Evolutionary conservation across 2,888 invertebrate genomes (phyloP).

Genomic region (Xestia rhomboidea): DNA sequence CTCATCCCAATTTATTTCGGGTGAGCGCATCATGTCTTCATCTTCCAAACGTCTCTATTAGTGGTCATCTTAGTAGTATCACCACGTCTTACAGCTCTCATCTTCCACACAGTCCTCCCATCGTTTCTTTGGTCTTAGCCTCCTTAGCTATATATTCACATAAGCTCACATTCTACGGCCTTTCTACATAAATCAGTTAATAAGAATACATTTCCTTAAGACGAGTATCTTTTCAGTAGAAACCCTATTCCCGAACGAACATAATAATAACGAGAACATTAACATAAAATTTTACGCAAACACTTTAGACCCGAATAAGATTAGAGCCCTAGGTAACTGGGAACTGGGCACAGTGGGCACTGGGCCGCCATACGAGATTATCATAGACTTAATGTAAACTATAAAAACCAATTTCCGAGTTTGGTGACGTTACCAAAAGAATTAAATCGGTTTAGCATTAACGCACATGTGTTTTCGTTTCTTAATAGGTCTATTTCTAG

Average conservation of each 20-base stretch:
- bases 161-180: not conserved
- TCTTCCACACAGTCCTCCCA: not conserved
- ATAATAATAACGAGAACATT: slow-evolving; percentile 61
- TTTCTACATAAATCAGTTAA: slow-evolving; percentile 24
- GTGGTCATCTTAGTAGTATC: not conserved
- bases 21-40: not conserved
- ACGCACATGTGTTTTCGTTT: not conserved
- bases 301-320: slow-evolving; percentile 65
- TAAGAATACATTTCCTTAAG: not conserved
- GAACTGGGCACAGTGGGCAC: slow-evolving; percentile 19
- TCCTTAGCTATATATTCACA: not conserved
- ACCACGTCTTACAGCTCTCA: not conserved
- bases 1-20: not conserved
- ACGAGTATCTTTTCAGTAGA: slow-evolving; percentile 7
- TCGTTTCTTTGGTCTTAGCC: not conserved
- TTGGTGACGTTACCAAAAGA: slow-evolving; percentile 7
- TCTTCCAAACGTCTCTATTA: not conserved
- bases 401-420: slow-evolving; percentile 19
- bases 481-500: not conserved
- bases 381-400: slow-evolving; percentile 38
- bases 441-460: not conserved
- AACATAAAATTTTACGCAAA: slow-evolving; percentile 68
- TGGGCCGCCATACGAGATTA: slow-evolving; percentile 7
- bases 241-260: slow-evolving; percentile 57
- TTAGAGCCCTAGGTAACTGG: slow-evolving; percentile 55